Conservation (phyloP, 2,113 vertebrate species). For the Oriolus oriolus region DNA sequence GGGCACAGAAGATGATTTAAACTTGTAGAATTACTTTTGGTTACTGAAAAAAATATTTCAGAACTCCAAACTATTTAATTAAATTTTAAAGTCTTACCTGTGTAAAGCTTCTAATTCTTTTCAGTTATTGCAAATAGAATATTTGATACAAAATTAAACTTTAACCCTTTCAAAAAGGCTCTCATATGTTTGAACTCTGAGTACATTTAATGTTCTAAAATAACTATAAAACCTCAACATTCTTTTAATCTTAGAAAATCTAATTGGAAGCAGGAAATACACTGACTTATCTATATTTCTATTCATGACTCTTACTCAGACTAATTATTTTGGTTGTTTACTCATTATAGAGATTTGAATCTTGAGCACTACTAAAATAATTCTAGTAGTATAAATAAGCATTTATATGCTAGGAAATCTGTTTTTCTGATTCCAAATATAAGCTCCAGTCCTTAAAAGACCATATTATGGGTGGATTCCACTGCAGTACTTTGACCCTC, state of each 20-base stretch:
- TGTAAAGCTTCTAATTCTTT: background rate
- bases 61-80: background rate
- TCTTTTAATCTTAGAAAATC: background rate
- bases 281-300: background rate
- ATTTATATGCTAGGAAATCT: background rate
- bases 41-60: background rate
- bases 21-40: background rate
- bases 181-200: background rate
- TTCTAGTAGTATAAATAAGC: background rate
- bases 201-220: background rate
- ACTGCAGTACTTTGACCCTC: background rate
- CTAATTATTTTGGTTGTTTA: background rate
- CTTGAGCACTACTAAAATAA: background rate
- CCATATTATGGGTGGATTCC: background rate
- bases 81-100: background rate
- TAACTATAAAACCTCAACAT: background rate
- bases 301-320: background rate
- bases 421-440: background rate
- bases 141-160: background rate
- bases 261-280: background rate
- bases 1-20: background rate
- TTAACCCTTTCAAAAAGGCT: background rate
- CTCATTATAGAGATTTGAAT: background rate
- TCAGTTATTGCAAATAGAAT: background rate
- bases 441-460: background rate